These are phyloP conservation scores for Xylota segnis DNA, from an alignment of 2,888 invertebrate genomes.

Conservation along the genomic window DNA sequence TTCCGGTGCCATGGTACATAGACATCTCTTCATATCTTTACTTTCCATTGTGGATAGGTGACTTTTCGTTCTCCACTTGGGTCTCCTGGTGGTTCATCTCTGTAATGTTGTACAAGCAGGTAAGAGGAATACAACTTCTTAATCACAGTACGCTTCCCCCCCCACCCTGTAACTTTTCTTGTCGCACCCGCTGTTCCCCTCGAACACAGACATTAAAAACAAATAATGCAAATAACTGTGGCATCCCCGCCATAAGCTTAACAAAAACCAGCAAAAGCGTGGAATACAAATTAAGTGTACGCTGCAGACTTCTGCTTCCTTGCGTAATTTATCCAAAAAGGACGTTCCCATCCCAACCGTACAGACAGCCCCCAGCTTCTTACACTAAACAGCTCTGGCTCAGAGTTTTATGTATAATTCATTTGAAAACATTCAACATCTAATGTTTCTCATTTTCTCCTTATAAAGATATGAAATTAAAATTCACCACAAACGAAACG, in stretches of 20 bases:
- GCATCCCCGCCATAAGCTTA: not conserved
- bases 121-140: too few species aligned
- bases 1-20: too few species aligned
- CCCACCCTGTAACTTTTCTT: not conserved
- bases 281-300: slow-evolving; percentile 29
- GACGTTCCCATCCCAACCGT: slow-evolving; percentile 1
- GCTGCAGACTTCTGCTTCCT: slow-evolving; percentile 2
- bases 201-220: not conserved
- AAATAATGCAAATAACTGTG: slow-evolving; percentile 12
- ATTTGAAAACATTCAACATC: slow-evolving; percentile 26
- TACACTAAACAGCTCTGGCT: not conserved
- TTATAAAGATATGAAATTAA: slow-evolving; percentile 45
- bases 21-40: too few species aligned
- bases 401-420: slow-evolving; percentile 31
- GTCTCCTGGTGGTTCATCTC: too few species aligned
- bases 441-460: slow-evolving; percentile 4
- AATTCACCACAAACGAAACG: slow-evolving; percentile 38
- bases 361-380: not conserved
- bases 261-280: slow-evolving; percentile 3
- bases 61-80: too few species aligned
- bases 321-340: slow-evolving; percentile 17
- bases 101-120: too few species aligned
- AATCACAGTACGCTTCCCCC: not conserved
- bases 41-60: too few species aligned
- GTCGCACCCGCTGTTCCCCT: not conserved